Evolutionary conservation across 2,797 vertebrate genomes (phyloP).

Genomic region (Notolepis coatsorum): DNA sequence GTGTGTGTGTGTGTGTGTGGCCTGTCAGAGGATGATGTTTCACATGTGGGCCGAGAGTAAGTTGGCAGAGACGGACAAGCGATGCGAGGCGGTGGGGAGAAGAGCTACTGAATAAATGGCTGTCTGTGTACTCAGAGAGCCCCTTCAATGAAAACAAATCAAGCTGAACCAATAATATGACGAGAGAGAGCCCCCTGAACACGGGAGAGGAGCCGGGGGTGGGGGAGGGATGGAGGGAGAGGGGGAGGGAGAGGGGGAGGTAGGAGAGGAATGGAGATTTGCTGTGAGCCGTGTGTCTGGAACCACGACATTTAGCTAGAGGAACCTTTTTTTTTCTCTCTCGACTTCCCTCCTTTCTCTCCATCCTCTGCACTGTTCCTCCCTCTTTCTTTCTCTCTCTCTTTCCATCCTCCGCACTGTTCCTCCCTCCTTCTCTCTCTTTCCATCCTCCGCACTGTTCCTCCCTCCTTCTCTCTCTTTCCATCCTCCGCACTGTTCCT

Average conservation of each 20-base stretch:
- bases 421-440: slow-evolving; percentile 16
- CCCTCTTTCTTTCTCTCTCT: slow-evolving; percentile 38
- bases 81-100: slow-evolving; percentile 1
- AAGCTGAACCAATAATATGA: slow-evolving; percentile 63
- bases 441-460: not conserved
- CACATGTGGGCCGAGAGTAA: slow-evolving; percentile 18
- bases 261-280: slow-evolving; percentile 60
- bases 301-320: slow-evolving; percentile 65
- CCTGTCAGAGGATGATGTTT: slow-evolving; percentile 60
- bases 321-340: slow-evolving; percentile 18
- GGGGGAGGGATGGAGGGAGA: too few species aligned
- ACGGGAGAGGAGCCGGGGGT: slow-evolving; percentile 17
- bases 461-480: slow-evolving; percentile 28
- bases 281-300: slow-evolving; percentile 56
- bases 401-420: slow-evolving; percentile 10
- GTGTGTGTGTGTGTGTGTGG: too few species aligned
- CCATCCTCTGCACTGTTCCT: slow-evolving; percentile 5
- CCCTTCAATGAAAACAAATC: slow-evolving; percentile 57
- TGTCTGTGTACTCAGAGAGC: slow-evolving; percentile 52
- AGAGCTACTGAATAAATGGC: slow-evolving; percentile 55
- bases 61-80: slow-evolving; percentile 7
- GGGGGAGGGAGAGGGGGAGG: slow-evolving; percentile 19
- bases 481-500: slow-evolving; percentile 6
- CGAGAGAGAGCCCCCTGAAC: slow-evolving; percentile 57
- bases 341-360: not conserved